These are phyloP conservation scores for Leptopilina clavipes DNA, from an alignment of 1,140 invertebrate species.

Conservation along the genomic window DNA sequence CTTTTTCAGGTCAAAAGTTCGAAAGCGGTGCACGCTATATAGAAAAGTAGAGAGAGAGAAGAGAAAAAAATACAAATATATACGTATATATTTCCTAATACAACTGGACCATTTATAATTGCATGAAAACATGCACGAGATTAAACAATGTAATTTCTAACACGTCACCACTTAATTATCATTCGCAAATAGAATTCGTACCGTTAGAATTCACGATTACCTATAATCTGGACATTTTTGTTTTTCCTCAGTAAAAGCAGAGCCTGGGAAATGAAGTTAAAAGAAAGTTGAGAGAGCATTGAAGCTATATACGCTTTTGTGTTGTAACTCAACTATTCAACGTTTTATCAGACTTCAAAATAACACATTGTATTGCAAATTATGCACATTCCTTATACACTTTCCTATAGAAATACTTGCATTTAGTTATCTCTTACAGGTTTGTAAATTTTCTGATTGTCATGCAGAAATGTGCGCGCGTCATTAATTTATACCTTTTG, in stretches of 20 bases:
- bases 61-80: not conserved
- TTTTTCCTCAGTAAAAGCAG: not conserved
- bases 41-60: not conserved
- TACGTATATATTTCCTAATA: not conserved
- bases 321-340: not conserved
- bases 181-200: not conserved
- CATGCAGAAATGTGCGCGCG: not conserved
- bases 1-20: conserved; percentile 56
- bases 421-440: conserved; percentile 1
- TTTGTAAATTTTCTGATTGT: not conserved
- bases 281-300: not conserved
- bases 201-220: not conserved
- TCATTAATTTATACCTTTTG: conserved; percentile 17
- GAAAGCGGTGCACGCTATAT: conserved; percentile 53
- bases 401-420: conserved; percentile 16
- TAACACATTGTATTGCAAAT: conserved; percentile 19
- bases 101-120: conserved; percentile 41
- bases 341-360: conserved; percentile 9
- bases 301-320: not conserved
- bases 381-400: conserved; percentile 19
- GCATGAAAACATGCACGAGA: conserved; percentile 34
- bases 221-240: conserved; percentile 1
- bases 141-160: conserved; percentile 4
- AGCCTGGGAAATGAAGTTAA: conserved; percentile 13
- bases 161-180: not conserved